Percentiles rank a stretch among this genome's conserved stretches.
Evolutionary conservation across 2,888 invertebrate species (phyloP).

Genomic region (Sphaerophoria taeniata): DNA sequence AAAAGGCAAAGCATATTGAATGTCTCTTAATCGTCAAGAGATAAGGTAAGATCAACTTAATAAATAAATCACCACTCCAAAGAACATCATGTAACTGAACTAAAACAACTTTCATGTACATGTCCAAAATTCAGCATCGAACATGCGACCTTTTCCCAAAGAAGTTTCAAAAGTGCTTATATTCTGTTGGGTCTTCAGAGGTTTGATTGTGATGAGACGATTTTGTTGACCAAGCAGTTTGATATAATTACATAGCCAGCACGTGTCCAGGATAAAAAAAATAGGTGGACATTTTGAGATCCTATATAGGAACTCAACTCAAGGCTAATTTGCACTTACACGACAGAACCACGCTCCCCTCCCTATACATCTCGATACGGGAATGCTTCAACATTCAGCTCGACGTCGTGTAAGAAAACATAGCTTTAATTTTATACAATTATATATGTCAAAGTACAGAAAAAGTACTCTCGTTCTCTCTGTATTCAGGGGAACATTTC

Average conservation of each 20-base stretch:
- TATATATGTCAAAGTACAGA: conserved; percentile 41
- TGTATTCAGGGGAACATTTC: conserved; percentile 19
- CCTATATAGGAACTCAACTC: conserved; percentile 1
- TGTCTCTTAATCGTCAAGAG: conserved; percentile 15
- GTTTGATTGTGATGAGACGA: conserved; percentile 51
- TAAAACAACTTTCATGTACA: conserved; percentile 37
- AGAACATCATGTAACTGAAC: conserved; percentile 13
- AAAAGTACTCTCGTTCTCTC: not conserved
- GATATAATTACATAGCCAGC: conserved; percentile 33
- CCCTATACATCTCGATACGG: not conserved
- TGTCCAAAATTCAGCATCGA: conserved; percentile 19
- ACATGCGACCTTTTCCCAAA: conserved; percentile 4
- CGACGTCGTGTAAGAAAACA: conserved; percentile 8
- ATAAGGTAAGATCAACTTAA: conserved; percentile 11
- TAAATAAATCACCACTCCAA: conserved; percentile 24
- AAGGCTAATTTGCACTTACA: conserved; percentile 47
- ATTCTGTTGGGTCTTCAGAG: conserved; percentile 22
- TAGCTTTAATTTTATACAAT: conserved; percentile 50
- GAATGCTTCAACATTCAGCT: not conserved
- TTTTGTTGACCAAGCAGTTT: conserved; percentile 46
- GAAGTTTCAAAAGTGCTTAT: conserved; percentile 29
- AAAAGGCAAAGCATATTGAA: conserved; percentile 9
- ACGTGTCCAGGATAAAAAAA: conserved; percentile 44
- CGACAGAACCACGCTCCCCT: conserved; percentile 8
- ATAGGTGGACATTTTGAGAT: conserved; percentile 19